These are phyloP conservation scores for Bungarus multicinctus DNA, from an alignment of 2,113 vertebrate genomes.

Conservation along the genomic window DNA sequence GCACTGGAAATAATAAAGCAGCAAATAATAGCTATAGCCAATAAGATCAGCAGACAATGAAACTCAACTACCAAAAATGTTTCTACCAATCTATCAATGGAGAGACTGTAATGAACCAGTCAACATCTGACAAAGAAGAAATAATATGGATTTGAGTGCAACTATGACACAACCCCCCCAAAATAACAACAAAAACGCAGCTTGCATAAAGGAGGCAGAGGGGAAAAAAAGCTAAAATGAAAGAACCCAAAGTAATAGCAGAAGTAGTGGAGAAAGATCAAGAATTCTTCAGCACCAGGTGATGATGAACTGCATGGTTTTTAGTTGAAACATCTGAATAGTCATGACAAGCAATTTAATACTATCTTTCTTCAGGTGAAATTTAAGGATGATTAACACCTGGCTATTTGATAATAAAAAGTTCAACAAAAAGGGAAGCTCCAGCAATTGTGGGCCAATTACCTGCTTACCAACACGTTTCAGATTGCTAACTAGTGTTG, in stretches of 20 bases:
- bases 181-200: background rate
- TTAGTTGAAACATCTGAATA: no score
- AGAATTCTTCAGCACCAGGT: no score
- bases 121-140: background rate
- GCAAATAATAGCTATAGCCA: background rate
- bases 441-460: no score
- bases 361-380: no score
- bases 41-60: background rate
- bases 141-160: background rate
- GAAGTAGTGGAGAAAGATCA: background rate
- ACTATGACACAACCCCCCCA: background rate
- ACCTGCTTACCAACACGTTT: no score
- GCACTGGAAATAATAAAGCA: background rate
- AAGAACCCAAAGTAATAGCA: background rate
- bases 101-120: background rate
- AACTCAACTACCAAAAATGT: background rate
- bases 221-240: background rate
- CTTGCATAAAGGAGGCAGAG: background rate
- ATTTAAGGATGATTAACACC: no score
- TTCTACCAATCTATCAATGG: background rate
- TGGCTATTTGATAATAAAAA: no score
- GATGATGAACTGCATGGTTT: no score
- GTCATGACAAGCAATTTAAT: no score
- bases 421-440: no score
- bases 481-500: no score